phyloP scores from a whole-genome alignment of 1,140 invertebrate genomes.

The Calycopis cecrops region DNA sequence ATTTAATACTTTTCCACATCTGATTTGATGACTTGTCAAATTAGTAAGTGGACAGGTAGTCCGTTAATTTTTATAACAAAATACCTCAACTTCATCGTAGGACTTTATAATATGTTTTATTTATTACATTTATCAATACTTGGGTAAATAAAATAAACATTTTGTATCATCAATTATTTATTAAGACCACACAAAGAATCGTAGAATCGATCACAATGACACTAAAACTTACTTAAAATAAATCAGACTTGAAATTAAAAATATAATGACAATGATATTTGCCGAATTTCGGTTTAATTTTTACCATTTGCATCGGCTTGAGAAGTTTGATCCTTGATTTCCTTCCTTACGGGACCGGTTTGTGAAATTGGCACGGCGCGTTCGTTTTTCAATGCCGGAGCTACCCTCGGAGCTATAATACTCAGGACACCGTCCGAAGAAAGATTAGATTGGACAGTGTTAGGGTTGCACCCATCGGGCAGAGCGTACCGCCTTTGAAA shows the following conservation, averaged over 20 bases:
- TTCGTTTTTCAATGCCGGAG: slow-evolving; percentile 71
- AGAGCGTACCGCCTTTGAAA: slow-evolving; percentile 82
- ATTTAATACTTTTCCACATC: too few species aligned
- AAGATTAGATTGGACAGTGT: slow-evolving; percentile 79
- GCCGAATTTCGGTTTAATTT: slow-evolving; percentile 8
- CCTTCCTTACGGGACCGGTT: slow-evolving; percentile 75
- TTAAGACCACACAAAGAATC: not conserved
- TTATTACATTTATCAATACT: not conserved
- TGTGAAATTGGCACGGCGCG: slow-evolving; percentile 78
- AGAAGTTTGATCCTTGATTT: slow-evolving; percentile 47
- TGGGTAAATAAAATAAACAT: too few species aligned
- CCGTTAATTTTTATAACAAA: too few species aligned
- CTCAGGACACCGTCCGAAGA: slow-evolving; percentile 85
- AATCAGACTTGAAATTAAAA: not conserved
- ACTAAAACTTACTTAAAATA: slow-evolving; percentile 2
- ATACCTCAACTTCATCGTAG: too few species aligned
- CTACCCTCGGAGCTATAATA: slow-evolving; percentile 78
- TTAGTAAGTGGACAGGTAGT: too few species aligned
- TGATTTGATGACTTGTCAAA: too few species aligned
- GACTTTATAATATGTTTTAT: too few species aligned
- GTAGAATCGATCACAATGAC: not conserved
- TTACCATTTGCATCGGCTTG: slow-evolving; percentile 33
- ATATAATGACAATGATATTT: too few species aligned
- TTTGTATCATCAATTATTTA: too few species aligned
- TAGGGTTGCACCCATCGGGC: slow-evolving; percentile 81